A percentile compares a stretch with the other conserved stretches of the same genome.
Evolutionary conservation across 2,113 vertebrate species (phyloP).

Genomic region (Regulus satrapa): DNA sequence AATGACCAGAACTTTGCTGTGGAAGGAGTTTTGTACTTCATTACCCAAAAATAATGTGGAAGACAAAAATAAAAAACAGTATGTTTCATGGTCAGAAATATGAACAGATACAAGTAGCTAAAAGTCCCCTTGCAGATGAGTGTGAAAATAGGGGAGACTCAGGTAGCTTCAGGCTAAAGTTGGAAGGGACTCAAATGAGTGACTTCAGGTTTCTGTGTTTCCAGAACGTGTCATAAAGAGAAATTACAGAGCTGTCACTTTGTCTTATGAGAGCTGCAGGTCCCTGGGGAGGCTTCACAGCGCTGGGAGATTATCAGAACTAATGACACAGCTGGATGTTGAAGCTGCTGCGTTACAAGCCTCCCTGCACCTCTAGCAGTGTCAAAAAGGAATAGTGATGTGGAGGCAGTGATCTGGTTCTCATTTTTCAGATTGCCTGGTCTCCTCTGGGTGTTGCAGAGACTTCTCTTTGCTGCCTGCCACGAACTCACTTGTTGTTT

Average conservation of each 20-base stretch:
- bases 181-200: not conserved
- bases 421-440: not conserved
- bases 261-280: not conserved
- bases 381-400: not conserved
- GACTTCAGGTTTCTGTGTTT: not conserved
- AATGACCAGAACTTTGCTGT: not conserved
- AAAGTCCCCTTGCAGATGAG: not conserved
- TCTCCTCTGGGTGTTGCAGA: not conserved
- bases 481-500: rapidly evolving
- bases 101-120: not conserved
- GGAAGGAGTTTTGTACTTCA: not conserved
- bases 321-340: not conserved
- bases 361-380: not conserved
- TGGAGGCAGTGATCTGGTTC: not conserved
- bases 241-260: not conserved
- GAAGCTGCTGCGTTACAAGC: not conserved
- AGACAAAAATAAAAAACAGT: not conserved
- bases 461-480: not conserved
- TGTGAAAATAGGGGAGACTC: not conserved
- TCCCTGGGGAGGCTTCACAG: not conserved
- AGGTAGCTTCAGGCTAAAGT: not conserved
- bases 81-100: not conserved
- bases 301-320: not conserved
- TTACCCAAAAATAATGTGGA: not conserved
- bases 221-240: not conserved